These are phyloP conservation scores for Homalodisca vitripennis DNA, from an alignment of 1,140 invertebrate species.

Conservation along the genomic window DNA sequence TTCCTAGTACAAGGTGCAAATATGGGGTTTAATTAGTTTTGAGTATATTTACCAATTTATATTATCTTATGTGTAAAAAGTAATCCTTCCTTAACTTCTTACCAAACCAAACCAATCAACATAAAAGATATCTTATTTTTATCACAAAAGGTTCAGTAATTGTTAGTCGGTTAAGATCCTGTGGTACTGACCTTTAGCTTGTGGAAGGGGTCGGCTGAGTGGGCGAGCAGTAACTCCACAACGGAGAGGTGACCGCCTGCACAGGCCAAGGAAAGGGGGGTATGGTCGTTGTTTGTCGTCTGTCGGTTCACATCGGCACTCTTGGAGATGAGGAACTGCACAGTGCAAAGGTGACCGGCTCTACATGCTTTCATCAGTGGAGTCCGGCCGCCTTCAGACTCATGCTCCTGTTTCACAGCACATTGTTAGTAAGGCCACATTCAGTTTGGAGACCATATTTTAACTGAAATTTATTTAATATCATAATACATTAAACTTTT, in stretches of 20 bases:
- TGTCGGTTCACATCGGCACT: slow-evolving; percentile 91
- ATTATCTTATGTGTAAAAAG: no score
- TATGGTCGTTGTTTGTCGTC: slow-evolving; percentile 98
- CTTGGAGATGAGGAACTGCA: slow-evolving; percentile 92
- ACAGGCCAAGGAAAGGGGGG: slow-evolving; percentile 95
- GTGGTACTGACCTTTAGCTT: slow-evolving; percentile 84
- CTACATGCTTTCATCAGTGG: slow-evolving; percentile 99
- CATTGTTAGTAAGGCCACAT: no score
- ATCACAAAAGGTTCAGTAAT: no score
- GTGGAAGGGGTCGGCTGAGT: slow-evolving; percentile 93
- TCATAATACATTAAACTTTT: no score
- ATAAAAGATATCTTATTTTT: not conserved
- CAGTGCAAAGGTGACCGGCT: slow-evolving; percentile 97
- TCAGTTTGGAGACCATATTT: no score
- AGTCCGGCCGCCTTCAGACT: slow-evolving; percentile 91
- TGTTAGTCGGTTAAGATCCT: no score
- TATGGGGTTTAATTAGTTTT: no score
- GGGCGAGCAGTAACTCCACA: slow-evolving; percentile 85
- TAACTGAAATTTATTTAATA: no score
- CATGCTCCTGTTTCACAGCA: slow-evolving; percentile 70
- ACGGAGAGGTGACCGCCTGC: slow-evolving; percentile 92
- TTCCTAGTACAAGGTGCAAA: no score
- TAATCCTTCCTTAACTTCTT: no score
- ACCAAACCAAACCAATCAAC: no score
- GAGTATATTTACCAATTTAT: no score